Evolutionary conservation across 2,797 vertebrate genomes (phyloP).

Genomic region (Phalloptychus januarius): DNA sequence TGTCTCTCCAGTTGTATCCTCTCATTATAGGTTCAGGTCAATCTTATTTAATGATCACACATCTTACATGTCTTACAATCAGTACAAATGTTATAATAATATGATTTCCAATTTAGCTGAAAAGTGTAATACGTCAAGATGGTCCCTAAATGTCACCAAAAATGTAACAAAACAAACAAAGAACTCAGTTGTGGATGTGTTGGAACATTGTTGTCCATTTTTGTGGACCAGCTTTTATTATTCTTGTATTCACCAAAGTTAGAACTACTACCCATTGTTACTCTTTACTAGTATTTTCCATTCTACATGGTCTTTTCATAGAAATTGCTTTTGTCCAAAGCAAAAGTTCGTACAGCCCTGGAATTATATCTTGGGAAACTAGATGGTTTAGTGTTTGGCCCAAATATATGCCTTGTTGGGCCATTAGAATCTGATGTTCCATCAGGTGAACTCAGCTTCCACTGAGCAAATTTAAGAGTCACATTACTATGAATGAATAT

Average conservation of each 20-base stretch:
- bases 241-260: not conserved
- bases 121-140: not conserved
- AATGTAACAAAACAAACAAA: not conserved
- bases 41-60: not conserved
- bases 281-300: not conserved
- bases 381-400: not conserved
- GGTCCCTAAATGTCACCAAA: not conserved
- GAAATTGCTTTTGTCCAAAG: not conserved
- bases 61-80: not conserved
- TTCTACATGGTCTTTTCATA: not conserved
- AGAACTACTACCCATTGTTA: not conserved
- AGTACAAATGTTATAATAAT: not conserved
- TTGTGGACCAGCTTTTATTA: not conserved
- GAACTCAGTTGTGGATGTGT: not conserved
- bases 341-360: not conserved
- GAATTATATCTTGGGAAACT: not conserved
- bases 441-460: not conserved
- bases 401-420: not conserved
- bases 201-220: not conserved
- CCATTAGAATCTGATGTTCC: not conserved
- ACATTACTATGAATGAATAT: not conserved
- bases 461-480: not conserved
- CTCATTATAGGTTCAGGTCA: not conserved
- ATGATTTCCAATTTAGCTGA: not conserved
- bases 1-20: not conserved